Evolutionary conservation across 2,797 vertebrate species (phyloP).

Genomic region (Sternarchorhynchus goeldii): DNA sequence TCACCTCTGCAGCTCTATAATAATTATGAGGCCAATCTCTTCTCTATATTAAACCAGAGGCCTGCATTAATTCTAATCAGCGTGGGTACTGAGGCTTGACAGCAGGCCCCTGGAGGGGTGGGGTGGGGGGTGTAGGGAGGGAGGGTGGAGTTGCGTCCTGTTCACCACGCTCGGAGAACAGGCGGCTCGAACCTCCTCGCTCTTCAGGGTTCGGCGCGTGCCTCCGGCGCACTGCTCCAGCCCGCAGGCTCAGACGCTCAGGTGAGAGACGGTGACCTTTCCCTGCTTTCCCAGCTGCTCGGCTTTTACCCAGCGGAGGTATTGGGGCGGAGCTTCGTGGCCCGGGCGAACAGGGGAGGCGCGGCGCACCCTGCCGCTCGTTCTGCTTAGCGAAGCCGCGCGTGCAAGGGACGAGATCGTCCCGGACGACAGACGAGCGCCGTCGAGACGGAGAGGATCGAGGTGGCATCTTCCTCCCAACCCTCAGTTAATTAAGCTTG

Average conservation of each 20-base stretch:
- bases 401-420: too few relatives aligned
- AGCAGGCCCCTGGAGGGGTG: slow-evolving; percentile 54
- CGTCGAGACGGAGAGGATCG: too few relatives aligned
- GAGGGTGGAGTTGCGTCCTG: slow-evolving; percentile 32
- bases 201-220: slow-evolving; percentile 68
- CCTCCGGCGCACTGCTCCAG: slow-evolving; percentile 41
- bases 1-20: slow-evolving; percentile 66
- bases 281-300: slow-evolving; percentile 38
- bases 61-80: slow-evolving; percentile 75
- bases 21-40: slow-evolving; percentile 65
- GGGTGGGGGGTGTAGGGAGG: slow-evolving; percentile 11
- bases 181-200: slow-evolving; percentile 49
- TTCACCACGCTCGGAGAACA: slow-evolving; percentile 37
- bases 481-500: slow-evolving; percentile 11
- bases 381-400: not conserved
- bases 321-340: slow-evolving; percentile 54
- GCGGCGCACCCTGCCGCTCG: slow-evolving; percentile 37
- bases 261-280: slow-evolving; percentile 67
- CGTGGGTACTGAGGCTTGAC: slow-evolving; percentile 69
- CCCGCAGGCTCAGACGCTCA: slow-evolving; percentile 39
- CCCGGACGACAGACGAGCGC: too few relatives aligned
- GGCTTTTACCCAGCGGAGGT: slow-evolving; percentile 46
- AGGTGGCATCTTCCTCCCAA: too few relatives aligned
- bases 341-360: slow-evolving; percentile 40
- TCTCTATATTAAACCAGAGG: slow-evolving; percentile 67